A percentile compares a stretch with the other conserved stretches of the same genome.
Evolutionary conservation across 2,888 invertebrate species (phyloP).

Genomic region (Erebia palarica): DNA sequence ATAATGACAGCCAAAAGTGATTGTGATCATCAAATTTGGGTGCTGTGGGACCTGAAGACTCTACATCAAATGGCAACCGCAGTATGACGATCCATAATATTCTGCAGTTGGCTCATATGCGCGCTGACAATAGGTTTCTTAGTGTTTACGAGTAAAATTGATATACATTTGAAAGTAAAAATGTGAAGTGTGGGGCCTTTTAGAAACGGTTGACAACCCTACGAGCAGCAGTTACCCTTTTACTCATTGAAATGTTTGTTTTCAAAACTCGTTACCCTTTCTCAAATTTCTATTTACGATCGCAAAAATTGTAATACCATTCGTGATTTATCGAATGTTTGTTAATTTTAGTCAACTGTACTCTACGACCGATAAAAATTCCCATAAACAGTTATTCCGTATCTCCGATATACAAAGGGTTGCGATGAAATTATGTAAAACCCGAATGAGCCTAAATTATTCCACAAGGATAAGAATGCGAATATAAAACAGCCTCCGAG

Average conservation of each 20-base stretch:
- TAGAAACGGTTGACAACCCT: conserved; percentile 9
- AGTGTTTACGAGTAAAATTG: too few species aligned
- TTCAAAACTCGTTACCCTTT: conserved; percentile 73
- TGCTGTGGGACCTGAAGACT: too few species aligned
- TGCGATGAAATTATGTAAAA: conserved; percentile 78
- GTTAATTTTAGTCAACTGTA: conserved; percentile 62
- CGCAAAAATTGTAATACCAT: conserved; percentile 51
- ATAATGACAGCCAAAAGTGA: background rate
- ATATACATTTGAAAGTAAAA: too few species aligned
- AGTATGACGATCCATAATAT: too few species aligned
- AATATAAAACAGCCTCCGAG: conserved; percentile 80
- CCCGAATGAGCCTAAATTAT: conserved; percentile 78
- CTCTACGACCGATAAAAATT: conserved; percentile 62
- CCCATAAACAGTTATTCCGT: conserved; percentile 56
- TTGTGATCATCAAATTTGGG: too few species aligned
- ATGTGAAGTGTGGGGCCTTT: too few species aligned
- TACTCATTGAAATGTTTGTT: conserved; percentile 73
- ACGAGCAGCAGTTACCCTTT: conserved; percentile 60
- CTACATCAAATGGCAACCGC: too few species aligned
- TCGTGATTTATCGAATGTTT: conserved; percentile 72
- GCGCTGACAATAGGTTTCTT: too few species aligned
- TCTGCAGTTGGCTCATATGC: too few species aligned
- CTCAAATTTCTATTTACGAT: conserved; percentile 70
- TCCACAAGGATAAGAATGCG: conserved; percentile 78
- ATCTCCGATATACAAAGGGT: conserved; percentile 63